Base-by-base conservation (phyloP, 2,797 vertebrate genomes). In the Hephaestus fuliginosus region DNA sequence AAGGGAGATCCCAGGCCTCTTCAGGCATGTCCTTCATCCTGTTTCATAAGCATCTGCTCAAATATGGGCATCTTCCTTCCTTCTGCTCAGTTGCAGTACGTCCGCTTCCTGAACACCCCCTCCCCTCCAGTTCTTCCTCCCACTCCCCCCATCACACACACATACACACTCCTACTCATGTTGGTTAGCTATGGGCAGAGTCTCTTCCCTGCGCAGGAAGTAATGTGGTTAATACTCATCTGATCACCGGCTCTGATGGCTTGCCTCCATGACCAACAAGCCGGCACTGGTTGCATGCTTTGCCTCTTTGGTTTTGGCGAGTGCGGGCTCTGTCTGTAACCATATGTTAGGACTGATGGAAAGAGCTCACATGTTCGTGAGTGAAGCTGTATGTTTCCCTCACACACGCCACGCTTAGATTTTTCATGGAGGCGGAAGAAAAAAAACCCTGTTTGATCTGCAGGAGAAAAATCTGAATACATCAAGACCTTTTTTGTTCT, bases 21-120 rank as follows among this genome's bases (percentile, higher is more conserved):
- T 55, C 28, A 83, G 84, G 78, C 84, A 84, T 83, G 80, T 78
- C 39, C 81, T 89, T 69, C 82, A 90, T 93, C 91, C 92, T 90
- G 92, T 93, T 94, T 89, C 69, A 84, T 79, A 88, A 91, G 76
- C 39, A 33, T 75, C 56, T 92, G 93, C 79, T 84, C 93, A 93
- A 93, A 95, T 95, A 95, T 95, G 94, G 94, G 80, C 91, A 93
- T 89, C 80, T 91, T 93, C 89, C 85, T 91, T 78, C 68, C 83
- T 77, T 70, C 39, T 88, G 63, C 86, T 78, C 9, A 44, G 58
- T 85, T 87, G 48, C 82, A 73, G 82, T 81, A 13, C 44, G 53
- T 91, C 86, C 68, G 49, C 64, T 90, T 92, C 91, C 91, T 92
- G 83, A 82, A 76, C 76, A 64, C 63, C 53, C 62, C 68, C 63